phyloP scores from a whole-genome alignment of 2,888 invertebrate genomes.

The Caenorhabditis sinica region DNA sequence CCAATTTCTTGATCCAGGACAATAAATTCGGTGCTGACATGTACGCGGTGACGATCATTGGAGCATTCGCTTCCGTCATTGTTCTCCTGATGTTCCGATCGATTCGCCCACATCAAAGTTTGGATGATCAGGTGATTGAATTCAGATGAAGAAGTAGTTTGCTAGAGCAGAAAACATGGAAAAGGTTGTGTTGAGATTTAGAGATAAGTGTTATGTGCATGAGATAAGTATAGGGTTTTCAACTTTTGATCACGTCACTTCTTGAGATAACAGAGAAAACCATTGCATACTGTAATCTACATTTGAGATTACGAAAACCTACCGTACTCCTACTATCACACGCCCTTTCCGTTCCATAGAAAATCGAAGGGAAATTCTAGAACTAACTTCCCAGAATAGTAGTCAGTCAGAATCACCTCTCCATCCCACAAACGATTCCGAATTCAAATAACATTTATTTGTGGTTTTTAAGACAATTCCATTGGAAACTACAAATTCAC shows the following conservation, averaged over 20 bases:
- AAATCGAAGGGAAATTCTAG: not conserved
- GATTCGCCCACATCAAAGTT: constrained; percentile 61
- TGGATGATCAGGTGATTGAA: constrained; percentile 62
- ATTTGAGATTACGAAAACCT: no score
- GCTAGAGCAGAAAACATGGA: not conserved
- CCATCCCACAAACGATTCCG: not conserved
- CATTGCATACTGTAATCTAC: no score
- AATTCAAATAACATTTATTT: constrained; percentile 27
- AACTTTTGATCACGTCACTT: no score
- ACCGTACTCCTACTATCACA: no score
- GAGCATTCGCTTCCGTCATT: constrained; percentile 67
- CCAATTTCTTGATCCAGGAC: constrained; percentile 36
- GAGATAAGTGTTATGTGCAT: not conserved
- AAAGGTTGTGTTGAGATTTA: not conserved
- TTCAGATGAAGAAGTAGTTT: not conserved
- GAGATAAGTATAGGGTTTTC: not conserved
- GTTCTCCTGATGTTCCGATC: constrained; percentile 67
- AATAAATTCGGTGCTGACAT: constrained; percentile 64
- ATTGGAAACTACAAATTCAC: constrained; percentile 11
- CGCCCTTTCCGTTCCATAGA: no score
- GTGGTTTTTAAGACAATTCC: constrained; percentile 29
- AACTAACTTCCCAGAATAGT: constrained; percentile 3
- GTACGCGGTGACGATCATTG: constrained; percentile 67
- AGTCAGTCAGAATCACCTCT: constrained; percentile 3
- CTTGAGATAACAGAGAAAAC: no score